These are phyloP conservation scores for Athene noctua DNA, from an alignment of 2,113 vertebrate genomes.

Conservation along the genomic window DNA sequence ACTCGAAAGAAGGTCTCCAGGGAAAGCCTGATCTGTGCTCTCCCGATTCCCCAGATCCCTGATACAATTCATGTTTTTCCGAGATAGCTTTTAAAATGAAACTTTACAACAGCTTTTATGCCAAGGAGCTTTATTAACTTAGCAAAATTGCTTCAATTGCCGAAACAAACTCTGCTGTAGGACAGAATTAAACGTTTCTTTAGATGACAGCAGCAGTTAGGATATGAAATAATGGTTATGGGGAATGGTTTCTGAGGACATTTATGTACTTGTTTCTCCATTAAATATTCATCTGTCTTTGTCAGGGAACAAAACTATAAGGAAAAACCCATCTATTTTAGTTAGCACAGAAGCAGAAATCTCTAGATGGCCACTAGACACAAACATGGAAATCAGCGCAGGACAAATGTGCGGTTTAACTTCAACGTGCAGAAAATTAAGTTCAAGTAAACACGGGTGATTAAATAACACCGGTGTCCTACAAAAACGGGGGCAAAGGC, in stretches of 20 bases:
- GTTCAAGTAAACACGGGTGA: not conserved
- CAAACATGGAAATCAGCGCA: not conserved
- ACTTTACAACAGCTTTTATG: not conserved
- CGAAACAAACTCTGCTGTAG: not conserved
- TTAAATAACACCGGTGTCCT: not conserved
- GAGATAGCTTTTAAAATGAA: not conserved
- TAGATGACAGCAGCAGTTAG: not conserved
- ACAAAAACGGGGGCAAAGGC: too few species aligned
- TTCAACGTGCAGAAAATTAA: not conserved
- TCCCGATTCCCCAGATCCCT: not conserved
- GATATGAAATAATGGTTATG: not conserved
- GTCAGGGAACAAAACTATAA: not conserved
- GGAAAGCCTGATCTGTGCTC: not conserved
- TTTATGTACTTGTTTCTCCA: not conserved
- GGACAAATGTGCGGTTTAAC: not conserved
- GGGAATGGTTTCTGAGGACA: not conserved
- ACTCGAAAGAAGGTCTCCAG: not conserved
- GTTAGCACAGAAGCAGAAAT: not conserved
- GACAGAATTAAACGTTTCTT: not conserved
- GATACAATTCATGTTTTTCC: not conserved
- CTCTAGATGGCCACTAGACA: not conserved
- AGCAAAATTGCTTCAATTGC: not conserved
- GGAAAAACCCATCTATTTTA: not conserved
- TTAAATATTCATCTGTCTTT: not conserved
- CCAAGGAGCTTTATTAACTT: not conserved